Conservation (phyloP, 2,797 vertebrate species). For the Sebastes itinus region DNA sequence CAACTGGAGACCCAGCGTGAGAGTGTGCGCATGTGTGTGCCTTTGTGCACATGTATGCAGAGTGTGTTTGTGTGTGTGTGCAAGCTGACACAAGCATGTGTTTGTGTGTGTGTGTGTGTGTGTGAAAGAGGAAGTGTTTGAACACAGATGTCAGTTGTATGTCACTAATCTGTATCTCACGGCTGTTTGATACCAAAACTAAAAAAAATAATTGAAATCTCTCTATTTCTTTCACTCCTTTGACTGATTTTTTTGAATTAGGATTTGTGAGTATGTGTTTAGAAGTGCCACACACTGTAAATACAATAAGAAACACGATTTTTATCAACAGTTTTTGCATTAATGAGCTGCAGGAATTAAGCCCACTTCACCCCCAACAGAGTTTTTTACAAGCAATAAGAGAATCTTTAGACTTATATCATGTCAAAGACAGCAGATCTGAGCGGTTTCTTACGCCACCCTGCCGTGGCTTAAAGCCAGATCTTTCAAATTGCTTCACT, state of each 20-base stretch:
- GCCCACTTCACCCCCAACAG: background rate
- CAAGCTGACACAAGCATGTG: background rate
- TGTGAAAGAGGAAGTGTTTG: slow-evolving; percentile 1
- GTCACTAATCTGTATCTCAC: background rate
- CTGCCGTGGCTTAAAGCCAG: slow-evolving; percentile 44
- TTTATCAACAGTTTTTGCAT: background rate
- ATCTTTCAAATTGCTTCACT: slow-evolving; percentile 54
- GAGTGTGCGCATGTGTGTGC: slow-evolving; percentile 6
- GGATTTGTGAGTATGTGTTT: background rate
- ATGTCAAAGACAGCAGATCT: slow-evolving; percentile 18
- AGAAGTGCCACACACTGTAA: slow-evolving; percentile 13
- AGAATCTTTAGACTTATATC: slow-evolving; percentile 11
- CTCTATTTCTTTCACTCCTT: background rate
- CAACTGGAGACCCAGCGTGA: slow-evolving; percentile 67
- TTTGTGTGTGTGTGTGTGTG: slow-evolving; percentile 8
- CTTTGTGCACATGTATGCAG: background rate
- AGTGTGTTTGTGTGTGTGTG: slow-evolving; percentile 1
- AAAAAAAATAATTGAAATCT: background rate
- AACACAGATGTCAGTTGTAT: slow-evolving; percentile 32
- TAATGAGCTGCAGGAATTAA: background rate
- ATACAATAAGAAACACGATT: slow-evolving; percentile 2
- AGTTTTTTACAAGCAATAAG: slow-evolving; percentile 1
- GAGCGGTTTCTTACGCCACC: slow-evolving; percentile 33
- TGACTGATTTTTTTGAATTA: background rate
- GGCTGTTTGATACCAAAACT: background rate